A percentile compares a stretch with the other conserved stretches of the same genome.
phyloP scores from a whole-genome alignment of 2,797 vertebrate genomes.

The Tapera naevia region DNA sequence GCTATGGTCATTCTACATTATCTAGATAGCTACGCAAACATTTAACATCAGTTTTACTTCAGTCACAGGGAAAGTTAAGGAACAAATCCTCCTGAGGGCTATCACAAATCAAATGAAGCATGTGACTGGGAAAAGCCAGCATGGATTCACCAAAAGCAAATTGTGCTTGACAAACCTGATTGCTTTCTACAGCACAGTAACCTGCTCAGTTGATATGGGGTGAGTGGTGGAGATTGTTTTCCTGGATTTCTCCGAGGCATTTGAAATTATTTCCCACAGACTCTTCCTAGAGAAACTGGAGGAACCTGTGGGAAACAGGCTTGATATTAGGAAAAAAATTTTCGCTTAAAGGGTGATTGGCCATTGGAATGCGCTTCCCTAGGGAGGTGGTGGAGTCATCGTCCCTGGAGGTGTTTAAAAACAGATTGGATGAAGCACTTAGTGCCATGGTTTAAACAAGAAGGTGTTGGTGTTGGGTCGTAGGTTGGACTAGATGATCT shows the following conservation, averaged over 20 bases:
- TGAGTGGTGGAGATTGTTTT: background rate
- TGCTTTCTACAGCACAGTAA: background rate
- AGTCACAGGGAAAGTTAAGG: background rate
- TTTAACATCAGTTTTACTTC: background rate
- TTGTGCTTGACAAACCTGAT: background rate
- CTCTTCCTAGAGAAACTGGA: background rate
- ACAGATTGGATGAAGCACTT: too few relatives aligned
- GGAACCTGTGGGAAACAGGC: too few relatives aligned
- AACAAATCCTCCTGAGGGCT: background rate
- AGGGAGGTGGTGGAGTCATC: too few relatives aligned
- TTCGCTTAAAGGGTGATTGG: too few relatives aligned
- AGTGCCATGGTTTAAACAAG: too few relatives aligned
- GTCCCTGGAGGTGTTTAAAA: too few relatives aligned
- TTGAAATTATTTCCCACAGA: background rate
- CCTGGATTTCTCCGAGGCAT: background rate
- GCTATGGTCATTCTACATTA: background rate
- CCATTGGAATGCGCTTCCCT: too few relatives aligned
- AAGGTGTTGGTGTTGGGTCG: too few relatives aligned
- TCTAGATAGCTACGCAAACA: background rate
- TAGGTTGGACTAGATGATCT: too few relatives aligned
- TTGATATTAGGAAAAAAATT: too few relatives aligned
- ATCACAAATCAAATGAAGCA: background rate
- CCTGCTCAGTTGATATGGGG: background rate
- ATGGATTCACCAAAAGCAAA: background rate
- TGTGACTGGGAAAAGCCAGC: background rate